phyloP scores from a whole-genome alignment of 2,113 vertebrate genomes.

The Campylomormyrus tamandua region DNA sequence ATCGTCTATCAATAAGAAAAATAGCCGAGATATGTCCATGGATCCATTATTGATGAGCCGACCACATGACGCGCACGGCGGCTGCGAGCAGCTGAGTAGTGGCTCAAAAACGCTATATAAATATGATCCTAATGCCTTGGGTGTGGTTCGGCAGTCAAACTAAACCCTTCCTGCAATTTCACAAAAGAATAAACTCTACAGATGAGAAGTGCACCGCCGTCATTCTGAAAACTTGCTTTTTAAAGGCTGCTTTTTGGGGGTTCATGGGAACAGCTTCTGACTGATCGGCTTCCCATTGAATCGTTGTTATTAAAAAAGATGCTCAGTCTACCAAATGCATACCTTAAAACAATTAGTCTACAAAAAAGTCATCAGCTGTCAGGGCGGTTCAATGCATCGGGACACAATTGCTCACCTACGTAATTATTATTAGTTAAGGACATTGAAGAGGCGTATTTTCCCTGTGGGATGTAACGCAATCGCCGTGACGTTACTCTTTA shows the following conservation, averaged over 20 bases:
- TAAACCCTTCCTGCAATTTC: conserved; percentile 10
- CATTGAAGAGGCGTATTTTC: not conserved
- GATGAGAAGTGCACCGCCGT: not conserved
- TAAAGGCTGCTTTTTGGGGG: not conserved
- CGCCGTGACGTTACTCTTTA: not conserved
- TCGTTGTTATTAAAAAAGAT: not conserved
- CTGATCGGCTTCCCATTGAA: not conserved
- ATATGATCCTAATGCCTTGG: not conserved
- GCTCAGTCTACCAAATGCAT: not conserved
- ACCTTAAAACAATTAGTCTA: not conserved
- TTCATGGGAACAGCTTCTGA: not conserved
- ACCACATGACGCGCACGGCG: not conserved
- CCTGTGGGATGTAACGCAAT: not conserved
- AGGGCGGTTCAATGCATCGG: not conserved
- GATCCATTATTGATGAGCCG: not conserved
- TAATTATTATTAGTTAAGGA: not conserved
- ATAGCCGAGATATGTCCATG: not conserved
- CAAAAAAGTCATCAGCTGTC: not conserved
- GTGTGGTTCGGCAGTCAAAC: not conserved
- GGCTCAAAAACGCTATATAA: not conserved
- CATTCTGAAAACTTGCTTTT: not conserved
- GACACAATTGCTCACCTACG: not conserved
- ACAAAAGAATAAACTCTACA: not conserved
- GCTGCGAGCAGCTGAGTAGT: not conserved
- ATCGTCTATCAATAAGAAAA: not conserved